Conservation (phyloP, 2,113 vertebrate species). For the Forbesichthys papilliferus region DNA sequence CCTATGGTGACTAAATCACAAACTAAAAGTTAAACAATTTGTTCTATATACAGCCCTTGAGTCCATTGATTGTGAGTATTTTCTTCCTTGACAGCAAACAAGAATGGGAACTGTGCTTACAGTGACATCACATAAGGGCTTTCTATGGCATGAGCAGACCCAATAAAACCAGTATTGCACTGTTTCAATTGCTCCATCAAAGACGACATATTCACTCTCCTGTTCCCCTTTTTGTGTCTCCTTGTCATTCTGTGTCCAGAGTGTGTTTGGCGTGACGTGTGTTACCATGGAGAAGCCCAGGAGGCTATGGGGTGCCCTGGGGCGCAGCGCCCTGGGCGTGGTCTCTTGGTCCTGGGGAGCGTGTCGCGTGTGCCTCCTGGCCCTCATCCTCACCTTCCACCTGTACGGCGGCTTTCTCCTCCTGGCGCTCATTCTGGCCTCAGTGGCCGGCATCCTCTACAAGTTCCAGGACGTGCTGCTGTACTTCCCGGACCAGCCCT, state of each 20-base stretch:
- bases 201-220: neutral
- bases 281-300: slow-evolving; percentile 94
- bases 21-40: too few species aligned
- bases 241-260: slow-evolving; percentile 40
- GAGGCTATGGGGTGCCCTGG: slow-evolving; percentile 89
- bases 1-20: too few species aligned
- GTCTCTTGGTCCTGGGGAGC: slow-evolving; percentile 94
- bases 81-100: too few species aligned
- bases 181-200: too few species aligned
- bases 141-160: too few species aligned
- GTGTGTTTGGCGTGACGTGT: slow-evolving; percentile 48
- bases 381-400: slow-evolving; percentile 97
- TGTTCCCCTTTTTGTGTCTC: neutral
- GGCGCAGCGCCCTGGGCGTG: slow-evolving; percentile 86
- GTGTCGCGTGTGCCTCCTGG: slow-evolving; percentile 93
- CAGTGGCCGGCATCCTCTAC: slow-evolving; percentile 93
- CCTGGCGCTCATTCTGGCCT: slow-evolving; percentile 88
- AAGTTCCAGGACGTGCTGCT: slow-evolving; percentile 98
- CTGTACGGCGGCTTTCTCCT: slow-evolving; percentile 90
- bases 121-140: too few species aligned
- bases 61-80: too few species aligned
- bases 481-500: slow-evolving; percentile 97
- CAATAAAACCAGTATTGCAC: too few species aligned
- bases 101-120: too few species aligned
- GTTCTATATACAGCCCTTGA: too few species aligned